Base-by-base conservation (phyloP, 2,113 vertebrate genomes). In the Heterocephalus glaber region DNA sequence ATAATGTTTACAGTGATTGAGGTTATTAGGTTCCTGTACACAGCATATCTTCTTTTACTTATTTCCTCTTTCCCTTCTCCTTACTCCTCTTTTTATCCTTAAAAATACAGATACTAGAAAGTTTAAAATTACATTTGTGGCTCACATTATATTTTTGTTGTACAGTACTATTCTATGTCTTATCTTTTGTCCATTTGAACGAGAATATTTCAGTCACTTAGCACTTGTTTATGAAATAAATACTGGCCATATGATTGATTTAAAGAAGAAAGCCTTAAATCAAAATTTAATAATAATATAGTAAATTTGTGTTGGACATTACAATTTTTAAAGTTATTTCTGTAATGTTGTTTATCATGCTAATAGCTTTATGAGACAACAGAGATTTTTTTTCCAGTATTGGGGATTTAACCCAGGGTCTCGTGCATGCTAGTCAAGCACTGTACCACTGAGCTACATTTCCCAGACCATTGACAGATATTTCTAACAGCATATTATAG, bases 211-310 rank as follows among this genome's bases (percentile, higher is more conserved):
- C 17, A 76, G 72, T 77, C 61, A 56, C 28, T 49, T 61, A 93
- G 33, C 58, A 30, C 17, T 38, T 88, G 28, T 35, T 65, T 83
- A 77, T 89, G 63, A 86, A 79, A 68, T 76, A 92, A 82, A 66
- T 68, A 65, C 44, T 52, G 66, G 28, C 13, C 35, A 24, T 41
- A 41, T 56, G 47, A 66, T 52, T 74, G 56, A 93, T 81, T 91
- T 91, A 81, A 94, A 89, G 70, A 92, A 70, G 54, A 93, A 86
- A 68, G 1, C 74, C 81, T 38, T 93, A 47, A 83, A 65, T 93
- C 47, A 86, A 74, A 87, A 41, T 33, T 77, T 41, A 87, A 80
- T 92, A 44, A 70, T n/a, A 77, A 60, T 28, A 26, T 9, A 58
- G 13, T 60, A 52, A 11, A 28, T 86, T 60, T 89, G 38, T 70